Base-by-base conservation (phyloP, 2,888 invertebrate species). In the Seira sanloemensis region DNA sequence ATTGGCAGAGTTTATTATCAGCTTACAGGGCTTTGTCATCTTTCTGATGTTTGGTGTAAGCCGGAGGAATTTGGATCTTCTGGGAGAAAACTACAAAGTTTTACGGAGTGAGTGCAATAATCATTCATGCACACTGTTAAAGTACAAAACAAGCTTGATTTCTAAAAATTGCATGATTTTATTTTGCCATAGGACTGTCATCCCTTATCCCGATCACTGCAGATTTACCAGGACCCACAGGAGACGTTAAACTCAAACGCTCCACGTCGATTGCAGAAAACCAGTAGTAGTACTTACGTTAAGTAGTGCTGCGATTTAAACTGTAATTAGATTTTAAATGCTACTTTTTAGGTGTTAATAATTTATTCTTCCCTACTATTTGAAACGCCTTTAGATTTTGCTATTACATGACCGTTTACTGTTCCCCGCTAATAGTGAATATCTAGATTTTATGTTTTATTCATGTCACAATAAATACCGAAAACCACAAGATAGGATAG, bases 31-130 rank as follows among this genome's bases (percentile, higher is more conserved):
- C 16, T 86, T 86, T 26, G 84, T 86, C 1, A 86, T 86, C 19
- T 86, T 86, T 50, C 79, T 86, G 9, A 84, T 85, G 84, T 86
- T 86, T 75, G 86, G 84, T 21, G 79, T 86, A 12, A 86, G 79
- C 26, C 4, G 86, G 66, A 74, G 85, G 69, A 86, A 84, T n/a
- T 54, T 86, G 65, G 86, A 86, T 37, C 76, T 82, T 27, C 58
- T 86, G 2, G 86, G 86, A 16, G 82, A 84, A 27, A 86, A 84
- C 21, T 86, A 86, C 21, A 85, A 78, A 67, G 82, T 86, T 25
- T 46, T 86, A 4, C 75, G 86, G 79, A 69, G 86, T 86, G 75
- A 58, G 83, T 19, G 65, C 19, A 18, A 46, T 23, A 21, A n/a
- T 19, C 50, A 71, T 2, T 7, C n/a, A n/a, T n/a, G n/a, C n/a